Percentiles rank a stretch among this genome's conserved stretches.
Conservation (phyloP, 2,797 vertebrate species). For the Sebastes aleutianus region DNA sequence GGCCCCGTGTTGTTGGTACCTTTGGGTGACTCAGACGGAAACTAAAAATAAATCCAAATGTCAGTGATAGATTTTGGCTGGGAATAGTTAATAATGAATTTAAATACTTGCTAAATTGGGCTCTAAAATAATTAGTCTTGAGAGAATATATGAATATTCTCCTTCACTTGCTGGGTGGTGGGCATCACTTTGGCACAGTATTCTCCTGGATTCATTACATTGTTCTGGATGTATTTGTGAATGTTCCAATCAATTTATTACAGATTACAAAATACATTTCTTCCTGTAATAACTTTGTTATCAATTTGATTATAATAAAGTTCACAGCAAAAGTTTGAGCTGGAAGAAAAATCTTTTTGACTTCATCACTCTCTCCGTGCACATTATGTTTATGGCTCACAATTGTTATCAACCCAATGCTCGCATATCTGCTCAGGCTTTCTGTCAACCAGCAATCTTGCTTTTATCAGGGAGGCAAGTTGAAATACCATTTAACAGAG, state of each 20-base stretch:
- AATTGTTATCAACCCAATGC: not conserved
- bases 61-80: conserved; percentile 67
- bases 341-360: not conserved
- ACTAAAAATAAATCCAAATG: conserved; percentile 71
- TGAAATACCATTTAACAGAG: conserved; percentile 20
- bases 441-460: conserved; percentile 13
- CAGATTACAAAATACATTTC: not conserved
- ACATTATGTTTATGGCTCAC: not conserved
- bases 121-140: conserved; percentile 50
- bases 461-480: not conserved
- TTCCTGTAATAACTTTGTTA: not conserved
- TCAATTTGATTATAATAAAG: not conserved
- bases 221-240: not conserved
- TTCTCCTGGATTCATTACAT: not conserved
- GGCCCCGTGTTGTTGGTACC: conserved; percentile 37
- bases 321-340: not conserved
- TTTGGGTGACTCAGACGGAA: conserved; percentile 38
- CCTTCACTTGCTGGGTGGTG: not conserved
- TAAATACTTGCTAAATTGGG: conserved; percentile 59
- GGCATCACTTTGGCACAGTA: not conserved
- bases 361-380: not conserved
- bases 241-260: not conserved
- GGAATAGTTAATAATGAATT: conserved; percentile 50
- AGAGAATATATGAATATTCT: conserved; percentile 24
- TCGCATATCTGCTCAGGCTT: conserved; percentile 19